Evolutionary conservation across 2,888 invertebrate genomes (phyloP).

Genomic region (Chymomyza fuscimana): DNA sequence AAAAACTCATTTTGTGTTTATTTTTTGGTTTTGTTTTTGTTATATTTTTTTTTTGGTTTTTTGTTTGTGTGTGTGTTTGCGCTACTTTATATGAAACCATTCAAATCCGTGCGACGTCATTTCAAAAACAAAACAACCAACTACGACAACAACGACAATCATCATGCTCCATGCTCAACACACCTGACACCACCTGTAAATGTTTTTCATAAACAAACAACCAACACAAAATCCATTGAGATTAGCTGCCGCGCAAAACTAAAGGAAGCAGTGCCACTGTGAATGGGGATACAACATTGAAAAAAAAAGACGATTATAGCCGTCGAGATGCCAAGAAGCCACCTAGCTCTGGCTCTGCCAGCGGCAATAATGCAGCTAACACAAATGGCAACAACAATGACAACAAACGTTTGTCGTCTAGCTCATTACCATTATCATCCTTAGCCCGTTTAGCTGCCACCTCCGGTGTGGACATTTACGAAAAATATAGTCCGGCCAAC

Average conservation of each 20-base stretch:
- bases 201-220: slow-evolving; percentile 37
- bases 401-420: slow-evolving; percentile 68
- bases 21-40: slow-evolving; percentile 8
- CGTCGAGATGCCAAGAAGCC: slow-evolving; percentile 42
- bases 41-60: slow-evolving; percentile 31
- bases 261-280: slow-evolving; percentile 39
- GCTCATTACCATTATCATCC: slow-evolving; percentile 80
- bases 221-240: slow-evolving; percentile 3
- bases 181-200: slow-evolving; percentile 36
- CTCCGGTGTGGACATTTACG: slow-evolving; percentile 85
- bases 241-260: slow-evolving; percentile 57
- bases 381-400: slow-evolving; percentile 56
- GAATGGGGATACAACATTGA: slow-evolving; percentile 41
- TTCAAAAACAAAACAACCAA: slow-evolving; percentile 12
- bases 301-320: slow-evolving; percentile 55
- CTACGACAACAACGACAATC: slow-evolving; percentile 18
- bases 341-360: slow-evolving; percentile 35
- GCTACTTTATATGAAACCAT: slow-evolving; percentile 36
- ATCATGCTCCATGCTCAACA: slow-evolving; percentile 4
- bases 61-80: slow-evolving; percentile 23
- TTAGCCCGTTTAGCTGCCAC: slow-evolving; percentile 82
- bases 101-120: slow-evolving; percentile 3
- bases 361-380: slow-evolving; percentile 34
- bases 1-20: slow-evolving; percentile 3
- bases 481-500: slow-evolving; percentile 88